Base-by-base conservation (phyloP, 2,113 vertebrate species). In the Lethenteron reissneri region DNA sequence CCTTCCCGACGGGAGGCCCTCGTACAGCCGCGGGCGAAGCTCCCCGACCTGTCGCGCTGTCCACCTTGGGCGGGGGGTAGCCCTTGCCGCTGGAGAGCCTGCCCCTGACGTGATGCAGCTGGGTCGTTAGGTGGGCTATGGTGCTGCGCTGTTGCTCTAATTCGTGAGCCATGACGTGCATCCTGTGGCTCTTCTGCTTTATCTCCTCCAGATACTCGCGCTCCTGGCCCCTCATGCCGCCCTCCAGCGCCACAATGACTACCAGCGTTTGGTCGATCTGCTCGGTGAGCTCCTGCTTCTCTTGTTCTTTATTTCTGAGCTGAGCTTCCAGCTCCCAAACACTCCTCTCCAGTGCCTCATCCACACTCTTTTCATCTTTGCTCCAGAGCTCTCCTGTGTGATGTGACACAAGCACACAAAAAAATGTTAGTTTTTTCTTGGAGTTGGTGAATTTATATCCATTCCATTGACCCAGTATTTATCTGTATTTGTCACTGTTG, bases 191-290 rank as follows among this genome's bases (percentile, higher is more conserved):
- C 82, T 95, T 95, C 76, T 85, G 82, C 80, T 97, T 99, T 7
- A 99, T 81, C 83, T 99, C 92, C 77, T 99, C 94, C 79, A 99
- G 79, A 75, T 99, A 99, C 78, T 90, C 90, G 80, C 82, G 86
- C 78, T 99, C 92, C 9, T 91, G 78, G 78, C 96, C 94, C 70
- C 86, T 86, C 70, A 94, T 83, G 1, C 90, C 92, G 80, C 87
- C 91, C 78, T 99, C 94, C 78, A 99, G 84, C 73, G 95, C 94
- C 0, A 84, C 82, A 74, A 95, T 86, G 83, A 84, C 83, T 0
- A 91, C 89, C 0, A 87, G 87, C 81, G 91, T 97, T 81, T 91
- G 91, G 78, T 92, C 94, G 13, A 99, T 83, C 77, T 92, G 88
- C 56, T 81, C 79, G 74, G 88, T 74, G 72, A 99, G 79, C 79